Conservation (phyloP, 1,140 invertebrate species). For the Asobara japonica region DNA sequence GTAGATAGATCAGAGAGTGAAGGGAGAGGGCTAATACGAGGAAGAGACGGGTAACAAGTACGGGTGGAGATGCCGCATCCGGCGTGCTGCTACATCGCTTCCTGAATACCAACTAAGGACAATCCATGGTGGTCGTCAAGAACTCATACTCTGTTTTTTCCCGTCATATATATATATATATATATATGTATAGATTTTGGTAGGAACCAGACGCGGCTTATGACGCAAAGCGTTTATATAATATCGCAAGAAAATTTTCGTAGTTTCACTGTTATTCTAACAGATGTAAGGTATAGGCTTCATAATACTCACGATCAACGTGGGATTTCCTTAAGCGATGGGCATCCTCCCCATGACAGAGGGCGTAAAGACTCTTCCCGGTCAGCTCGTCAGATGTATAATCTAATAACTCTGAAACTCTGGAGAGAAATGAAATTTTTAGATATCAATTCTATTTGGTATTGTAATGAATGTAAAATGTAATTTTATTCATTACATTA, state of each 20-base stretch:
- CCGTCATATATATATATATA: too few species aligned
- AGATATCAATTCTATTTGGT: too few species aligned
- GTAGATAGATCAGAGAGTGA: constrained; percentile 22
- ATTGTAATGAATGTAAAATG: too few species aligned
- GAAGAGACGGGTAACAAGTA: constrained; percentile 53
- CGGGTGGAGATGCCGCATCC: constrained; percentile 61
- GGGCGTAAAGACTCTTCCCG: constrained; percentile 91
- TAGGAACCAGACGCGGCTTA: constrained; percentile 1
- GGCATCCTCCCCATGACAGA: constrained; percentile 95
- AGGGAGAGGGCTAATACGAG: constrained; percentile 29
- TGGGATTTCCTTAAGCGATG: constrained; percentile 92
- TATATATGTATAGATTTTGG: background rate
- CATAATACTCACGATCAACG: constrained; percentile 84
- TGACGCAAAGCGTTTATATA: constrained; percentile 17
- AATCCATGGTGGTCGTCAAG: constrained; percentile 51
- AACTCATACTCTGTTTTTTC: constrained; percentile 22
- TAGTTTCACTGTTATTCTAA: background rate
- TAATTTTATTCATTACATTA: too few species aligned
- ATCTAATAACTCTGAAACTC: constrained; percentile 92
- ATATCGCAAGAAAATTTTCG: background rate
- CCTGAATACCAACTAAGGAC: constrained; percentile 60
- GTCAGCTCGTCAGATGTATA: constrained; percentile 93
- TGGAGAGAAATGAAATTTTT: constrained; percentile 63
- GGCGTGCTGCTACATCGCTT: constrained; percentile 47
- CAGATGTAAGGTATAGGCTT: background rate